Evolutionary conservation across 2,888 invertebrate species (phyloP).

Genomic region (Dusona sp.): DNA sequence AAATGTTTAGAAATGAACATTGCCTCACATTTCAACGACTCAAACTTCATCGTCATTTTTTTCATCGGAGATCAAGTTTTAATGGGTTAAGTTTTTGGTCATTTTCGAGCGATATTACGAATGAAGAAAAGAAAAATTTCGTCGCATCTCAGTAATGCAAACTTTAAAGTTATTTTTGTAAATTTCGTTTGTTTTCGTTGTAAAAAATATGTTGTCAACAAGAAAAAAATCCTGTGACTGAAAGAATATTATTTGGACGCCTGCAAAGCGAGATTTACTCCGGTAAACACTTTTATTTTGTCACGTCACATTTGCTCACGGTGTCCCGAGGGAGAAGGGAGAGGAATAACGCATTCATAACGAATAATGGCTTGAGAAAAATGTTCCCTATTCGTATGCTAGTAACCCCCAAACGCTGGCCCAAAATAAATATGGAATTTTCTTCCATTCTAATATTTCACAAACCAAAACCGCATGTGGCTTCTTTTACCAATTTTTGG

Average conservation of each 20-base stretch:
- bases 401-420: conserved; percentile 20
- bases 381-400: conserved; percentile 19
- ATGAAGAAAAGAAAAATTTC: neutral
- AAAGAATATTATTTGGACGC: neutral
- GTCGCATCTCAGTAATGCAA: neutral
- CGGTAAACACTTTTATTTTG: neutral
- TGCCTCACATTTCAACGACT: neutral
- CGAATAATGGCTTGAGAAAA: neutral
- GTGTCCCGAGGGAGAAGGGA: conserved; percentile 7
- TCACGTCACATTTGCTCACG: neutral
- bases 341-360: neutral
- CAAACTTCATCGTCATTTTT: neutral
- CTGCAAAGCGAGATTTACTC: neutral
- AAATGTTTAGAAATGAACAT: neutral
- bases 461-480: conserved; percentile 1
- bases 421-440: conserved; percentile 23
- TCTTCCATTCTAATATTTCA: conserved; percentile 24
- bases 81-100: too few species aligned
- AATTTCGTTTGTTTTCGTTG: neutral
- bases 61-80: neutral
- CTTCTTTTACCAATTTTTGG: neutral
- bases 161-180: neutral
- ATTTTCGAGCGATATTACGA: too few species aligned
- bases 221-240: neutral
- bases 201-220: neutral